Evolutionary conservation across 2,113 vertebrate genomes (phyloP), one percentile per base, ranked within the genome.

Genomic region (Labeo catla): DNA sequence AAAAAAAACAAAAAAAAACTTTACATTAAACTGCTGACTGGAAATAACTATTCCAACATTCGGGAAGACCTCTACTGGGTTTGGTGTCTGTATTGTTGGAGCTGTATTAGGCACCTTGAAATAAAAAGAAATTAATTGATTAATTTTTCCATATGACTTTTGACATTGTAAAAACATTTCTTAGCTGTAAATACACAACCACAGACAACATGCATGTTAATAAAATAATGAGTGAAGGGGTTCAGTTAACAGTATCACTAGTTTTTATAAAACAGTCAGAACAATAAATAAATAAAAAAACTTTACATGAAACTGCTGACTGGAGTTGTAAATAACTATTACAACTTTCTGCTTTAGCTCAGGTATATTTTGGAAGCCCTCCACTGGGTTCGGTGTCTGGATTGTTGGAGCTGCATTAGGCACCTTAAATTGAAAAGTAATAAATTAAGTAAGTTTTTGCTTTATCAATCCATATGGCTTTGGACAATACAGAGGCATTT

Each of bases 391-490:
- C 86, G 23, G 78, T 43, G 43, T 45, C 13, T 90, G 11, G 39
- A 77, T 0, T 13, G 15, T 36, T 1, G 1, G 9, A n/a, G 19
- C 52, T 13, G 54, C 0, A 39, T 6, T 12, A 49, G 6, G 9
- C 6, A 84, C 39, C 87, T 88, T 21, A 50, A 2, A 57, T 23
- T 63, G 0, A 83, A 70, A 15, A 50, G 11, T 0, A 12, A n/a
- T 13, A 0, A 73, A 21, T 45, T 0, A 8, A 21, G 49, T 9
- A 16, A 36, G n/a, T n/a, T 39, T 3, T 39, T 39, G 39, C 4
- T 39, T 39, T 39, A 39, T 93, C 57, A 93, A 92, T 52, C 86
- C 89, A 23, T 72, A 93, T 76, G 52, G 92, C 88, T 83, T 87
- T 49, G 9, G 91, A 91, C 59, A 43, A 8, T 59, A 94, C 34